Base-by-base conservation (phyloP, 2,888 invertebrate genomes). In the Drosophila prostipennis region DNA sequence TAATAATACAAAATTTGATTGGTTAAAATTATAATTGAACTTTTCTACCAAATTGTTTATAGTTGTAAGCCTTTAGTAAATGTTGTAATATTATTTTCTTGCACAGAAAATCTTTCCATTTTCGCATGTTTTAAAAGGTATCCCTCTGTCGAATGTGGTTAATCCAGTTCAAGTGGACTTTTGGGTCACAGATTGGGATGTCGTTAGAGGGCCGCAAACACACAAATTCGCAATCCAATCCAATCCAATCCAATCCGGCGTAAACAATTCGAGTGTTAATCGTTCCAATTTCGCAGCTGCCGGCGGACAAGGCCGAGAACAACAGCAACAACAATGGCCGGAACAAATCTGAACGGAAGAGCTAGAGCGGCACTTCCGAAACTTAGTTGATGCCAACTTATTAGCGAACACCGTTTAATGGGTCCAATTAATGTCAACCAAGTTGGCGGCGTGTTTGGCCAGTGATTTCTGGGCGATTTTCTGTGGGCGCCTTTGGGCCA, bases 361-460 rank as follows among this genome's bases (percentile, higher is more conserved):
- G 39, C 57, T 39, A 32, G 48, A 52, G 49, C 60, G 61, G 49
- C 63, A 61, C 58, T 69, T 70, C 79, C 49, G 49, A 56, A 84
- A 81, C 64, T 82, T 76, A 57, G 72, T 49, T 64, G 53, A 65
- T 61, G 67, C 53, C 72, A 80, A 83, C 80, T 83, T 86, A 88
- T 82, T 87, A 78, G 88, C 80, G 76, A 58, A 76, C 61, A 69
- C 64, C 69, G 69, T 76, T 78, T 82, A 88, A 88, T 81, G 69
- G 77, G 84, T 52, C 61, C 85, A 87, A 88, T 88, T 84, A 87
- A 77, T 88, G 83, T 87, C 85, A 84, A 86, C 84, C 68, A 78
- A 65, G 60, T 73, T 63, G 58, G 46, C 54, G 43, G 32, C 48
- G 16, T 34, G 23, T 19, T 11, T 3, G 34, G 34, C 32, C 48